phyloP scores from a whole-genome alignment of 2,113 vertebrate species.

The Tor tambroides region DNA sequence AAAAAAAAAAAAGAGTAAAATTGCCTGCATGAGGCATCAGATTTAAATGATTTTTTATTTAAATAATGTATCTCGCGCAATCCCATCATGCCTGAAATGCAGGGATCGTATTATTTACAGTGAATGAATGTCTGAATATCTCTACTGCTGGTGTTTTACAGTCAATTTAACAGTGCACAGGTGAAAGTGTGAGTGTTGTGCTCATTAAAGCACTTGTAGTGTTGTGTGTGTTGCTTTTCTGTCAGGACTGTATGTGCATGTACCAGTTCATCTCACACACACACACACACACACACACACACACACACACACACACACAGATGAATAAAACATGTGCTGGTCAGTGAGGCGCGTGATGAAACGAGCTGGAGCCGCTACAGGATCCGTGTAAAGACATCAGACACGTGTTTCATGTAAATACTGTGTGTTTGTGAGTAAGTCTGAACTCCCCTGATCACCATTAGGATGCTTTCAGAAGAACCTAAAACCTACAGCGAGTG shows the following conservation, averaged over 20 bases:
- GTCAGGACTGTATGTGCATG: not conserved
- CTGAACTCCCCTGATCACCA: not conserved
- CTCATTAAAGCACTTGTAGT: conserved; percentile 36
- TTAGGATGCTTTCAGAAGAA: not conserved
- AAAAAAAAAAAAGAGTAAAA: not conserved
- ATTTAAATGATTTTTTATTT: not conserved
- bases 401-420: not conserved
- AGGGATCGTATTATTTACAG: not conserved
- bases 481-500: too few relatives aligned
- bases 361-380: conserved; percentile 10
- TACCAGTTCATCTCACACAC: not conserved
- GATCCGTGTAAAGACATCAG: not conserved
- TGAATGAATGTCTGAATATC: not conserved
- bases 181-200: conserved; percentile 45
- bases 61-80: not conserved
- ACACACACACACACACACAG: not conserved
- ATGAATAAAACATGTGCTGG: conserved; percentile 25
- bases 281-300: not conserved
- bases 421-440: not conserved
- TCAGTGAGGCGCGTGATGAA: conserved; percentile 17
- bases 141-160: not conserved
- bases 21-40: not conserved
- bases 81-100: not conserved
- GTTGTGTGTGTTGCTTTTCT: conserved; percentile 52
- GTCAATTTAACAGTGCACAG: not conserved